Conservation (phyloP, 2,113 vertebrate species). For the Sander vitreus region DNA sequence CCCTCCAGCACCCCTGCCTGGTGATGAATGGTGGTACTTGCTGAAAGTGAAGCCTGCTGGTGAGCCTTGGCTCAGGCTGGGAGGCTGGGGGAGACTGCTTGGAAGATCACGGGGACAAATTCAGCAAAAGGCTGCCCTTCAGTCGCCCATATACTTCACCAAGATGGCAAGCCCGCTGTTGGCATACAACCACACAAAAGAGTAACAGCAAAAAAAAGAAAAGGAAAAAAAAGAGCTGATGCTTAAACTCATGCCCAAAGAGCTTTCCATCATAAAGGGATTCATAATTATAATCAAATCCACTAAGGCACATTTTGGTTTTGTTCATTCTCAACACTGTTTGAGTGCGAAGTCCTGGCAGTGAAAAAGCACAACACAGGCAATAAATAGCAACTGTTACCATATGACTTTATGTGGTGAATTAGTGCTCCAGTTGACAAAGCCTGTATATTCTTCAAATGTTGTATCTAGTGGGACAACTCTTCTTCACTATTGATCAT, state of each 20-base stretch:
- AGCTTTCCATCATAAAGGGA: slow-evolving; percentile 15
- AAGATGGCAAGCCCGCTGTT: slow-evolving; percentile 49
- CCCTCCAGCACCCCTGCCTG: slow-evolving; percentile 77
- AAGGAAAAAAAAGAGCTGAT: neutral
- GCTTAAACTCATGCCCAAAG: slow-evolving; percentile 16
- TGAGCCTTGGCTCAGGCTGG: slow-evolving; percentile 77
- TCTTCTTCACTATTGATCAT: slow-evolving; percentile 45
- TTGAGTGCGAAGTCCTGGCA: slow-evolving; percentile 40
- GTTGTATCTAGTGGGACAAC: slow-evolving; percentile 2
- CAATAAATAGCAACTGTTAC: slow-evolving; percentile 57
- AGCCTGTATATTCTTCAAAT: slow-evolving; percentile 17
- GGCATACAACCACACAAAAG: slow-evolving; percentile 52
- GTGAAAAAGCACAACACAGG: slow-evolving; percentile 36
- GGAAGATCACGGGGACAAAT: slow-evolving; percentile 79
- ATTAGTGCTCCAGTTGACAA: slow-evolving; percentile 33
- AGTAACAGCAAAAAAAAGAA: neutral
- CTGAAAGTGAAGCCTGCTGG: slow-evolving; percentile 86
- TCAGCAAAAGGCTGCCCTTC: slow-evolving; percentile 80
- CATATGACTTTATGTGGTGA: slow-evolving; percentile 47
- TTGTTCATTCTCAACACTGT: slow-evolving; percentile 32
- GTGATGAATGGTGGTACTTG: slow-evolving; percentile 88
- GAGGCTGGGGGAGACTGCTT: slow-evolving; percentile 71
- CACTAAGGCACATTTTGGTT: slow-evolving; percentile 28
- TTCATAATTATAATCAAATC: slow-evolving; percentile 48
- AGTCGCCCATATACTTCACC: slow-evolving; percentile 65